Evolutionary conservation across 2,888 invertebrate species (phyloP).

Genomic region (Drosophila pseudotalamancana): DNA sequence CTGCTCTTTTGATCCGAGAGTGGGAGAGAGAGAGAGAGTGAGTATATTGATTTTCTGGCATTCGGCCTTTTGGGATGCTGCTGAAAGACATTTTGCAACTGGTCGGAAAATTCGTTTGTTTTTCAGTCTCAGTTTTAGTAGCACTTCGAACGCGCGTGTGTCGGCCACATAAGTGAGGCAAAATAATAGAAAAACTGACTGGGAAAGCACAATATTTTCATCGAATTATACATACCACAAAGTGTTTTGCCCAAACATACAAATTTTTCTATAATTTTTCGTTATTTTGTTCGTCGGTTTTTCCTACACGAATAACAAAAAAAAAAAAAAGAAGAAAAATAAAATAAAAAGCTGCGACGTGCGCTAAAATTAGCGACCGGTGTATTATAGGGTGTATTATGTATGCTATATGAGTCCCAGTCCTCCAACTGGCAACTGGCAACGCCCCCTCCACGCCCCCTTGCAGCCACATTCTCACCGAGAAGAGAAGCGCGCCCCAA

Average conservation of each 20-base stretch:
- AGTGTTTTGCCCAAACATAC: conserved; percentile 70
- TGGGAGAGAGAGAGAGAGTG: neutral
- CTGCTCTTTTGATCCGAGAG: conserved; percentile 30
- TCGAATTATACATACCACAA: conserved; percentile 66
- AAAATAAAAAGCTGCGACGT: conserved; percentile 50
- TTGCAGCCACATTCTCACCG: neutral
- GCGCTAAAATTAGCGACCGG: conserved; percentile 73
- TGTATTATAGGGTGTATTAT: conserved; percentile 69
- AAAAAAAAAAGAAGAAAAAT: neutral
- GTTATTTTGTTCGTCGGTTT: conserved; percentile 24
- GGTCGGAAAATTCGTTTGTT: conserved; percentile 28
- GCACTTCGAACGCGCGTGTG: conserved; percentile 66
- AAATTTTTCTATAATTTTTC: conserved; percentile 40
- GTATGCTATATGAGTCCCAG: conserved; percentile 55
- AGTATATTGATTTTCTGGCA: conserved; percentile 61
- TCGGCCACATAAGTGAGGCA: conserved; percentile 14
- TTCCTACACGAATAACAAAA: conserved; percentile 20
- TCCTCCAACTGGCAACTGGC: conserved; percentile 33
- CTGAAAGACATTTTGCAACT: conserved; percentile 62
- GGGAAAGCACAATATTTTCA: conserved; percentile 56
- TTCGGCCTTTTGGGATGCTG: conserved; percentile 64
- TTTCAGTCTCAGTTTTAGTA: conserved; percentile 48
- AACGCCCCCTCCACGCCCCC: conserved; percentile 9
- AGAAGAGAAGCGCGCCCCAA: conserved; percentile 25
- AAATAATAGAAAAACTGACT: conserved; percentile 4